Evolutionary conservation across 2,113 vertebrate genomes (phyloP).

Genomic region (Nematolebias whitei): DNA sequence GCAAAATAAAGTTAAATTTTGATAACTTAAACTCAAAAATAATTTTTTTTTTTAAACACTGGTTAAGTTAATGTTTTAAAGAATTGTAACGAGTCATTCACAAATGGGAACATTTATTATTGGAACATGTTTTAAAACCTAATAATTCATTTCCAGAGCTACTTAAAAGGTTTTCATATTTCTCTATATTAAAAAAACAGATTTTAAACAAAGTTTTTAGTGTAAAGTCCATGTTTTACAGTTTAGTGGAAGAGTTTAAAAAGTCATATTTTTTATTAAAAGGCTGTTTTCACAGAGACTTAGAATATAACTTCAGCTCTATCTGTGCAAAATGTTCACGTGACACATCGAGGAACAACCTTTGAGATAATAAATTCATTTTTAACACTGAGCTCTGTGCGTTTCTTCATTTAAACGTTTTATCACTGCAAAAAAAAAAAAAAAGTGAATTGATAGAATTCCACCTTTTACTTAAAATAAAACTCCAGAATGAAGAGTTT

Average conservation of each 20-base stretch:
- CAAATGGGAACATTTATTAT: too few species aligned
- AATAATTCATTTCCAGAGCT: neutral
- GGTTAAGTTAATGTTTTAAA: too few species aligned
- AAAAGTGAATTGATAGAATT: too few species aligned
- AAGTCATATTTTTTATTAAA: constrained; percentile 36
- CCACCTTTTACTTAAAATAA: constrained; percentile 14
- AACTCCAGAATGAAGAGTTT: constrained; percentile 52
- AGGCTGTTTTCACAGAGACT: constrained; percentile 38
- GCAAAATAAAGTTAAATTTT: too few species aligned
- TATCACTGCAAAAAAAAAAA: neutral
- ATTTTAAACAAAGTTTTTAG: constrained; percentile 8
- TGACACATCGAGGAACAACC: constrained; percentile 57
- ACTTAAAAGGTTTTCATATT: constrained; percentile 22
- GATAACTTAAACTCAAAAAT: too few species aligned
- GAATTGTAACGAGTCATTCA: too few species aligned
- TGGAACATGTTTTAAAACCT: neutral
- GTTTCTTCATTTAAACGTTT: neutral
- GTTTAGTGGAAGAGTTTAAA: constrained; percentile 50
- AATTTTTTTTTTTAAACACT: too few species aligned
- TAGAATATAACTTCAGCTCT: constrained; percentile 52
- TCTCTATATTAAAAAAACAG: constrained; percentile 2
- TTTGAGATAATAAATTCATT: constrained; percentile 71
- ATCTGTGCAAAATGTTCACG: constrained; percentile 67
- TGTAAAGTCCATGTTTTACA: constrained; percentile 34
- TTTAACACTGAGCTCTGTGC: constrained; percentile 50